Conservation (phyloP, 2,888 invertebrate species). For the Tenthredo notha region DNA sequence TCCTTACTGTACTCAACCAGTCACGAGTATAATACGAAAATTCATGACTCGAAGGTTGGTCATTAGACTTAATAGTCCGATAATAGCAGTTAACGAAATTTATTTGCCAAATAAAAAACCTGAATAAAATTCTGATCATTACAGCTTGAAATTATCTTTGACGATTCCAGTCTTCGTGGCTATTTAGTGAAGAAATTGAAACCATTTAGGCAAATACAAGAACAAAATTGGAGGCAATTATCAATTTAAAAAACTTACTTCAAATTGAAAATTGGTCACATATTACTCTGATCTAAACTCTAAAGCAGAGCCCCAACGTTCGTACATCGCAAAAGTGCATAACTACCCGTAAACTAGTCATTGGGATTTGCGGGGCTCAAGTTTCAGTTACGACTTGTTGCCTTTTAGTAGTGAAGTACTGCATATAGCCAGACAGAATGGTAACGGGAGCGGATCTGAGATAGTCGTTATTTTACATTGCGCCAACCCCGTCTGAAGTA, state of each 20-base stretch:
- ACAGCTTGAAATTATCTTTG: neutral
- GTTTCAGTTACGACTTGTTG: conserved; percentile 36
- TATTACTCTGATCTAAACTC: neutral
- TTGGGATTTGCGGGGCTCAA: neutral
- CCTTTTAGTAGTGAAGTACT: conserved; percentile 11
- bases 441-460: neutral
- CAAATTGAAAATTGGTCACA: neutral
- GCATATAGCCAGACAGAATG: neutral
- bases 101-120: neutral
- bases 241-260: neutral
- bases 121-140: neutral
- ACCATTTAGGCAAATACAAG: neutral
- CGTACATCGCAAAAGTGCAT: neutral
- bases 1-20: neutral
- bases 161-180: neutral
- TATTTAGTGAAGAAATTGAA: neutral
- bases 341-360: conserved; percentile 21
- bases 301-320: neutral
- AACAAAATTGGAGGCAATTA: neutral
- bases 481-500: conserved; percentile 10
- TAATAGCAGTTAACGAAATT: neutral
- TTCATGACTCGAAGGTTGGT: neutral
- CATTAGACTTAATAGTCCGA: neutral
- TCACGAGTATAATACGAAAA: neutral
- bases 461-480: conserved; percentile 41